Evolutionary conservation across 2,797 vertebrate genomes (phyloP).

Genomic region (Astyanax mexicanus): DNA sequence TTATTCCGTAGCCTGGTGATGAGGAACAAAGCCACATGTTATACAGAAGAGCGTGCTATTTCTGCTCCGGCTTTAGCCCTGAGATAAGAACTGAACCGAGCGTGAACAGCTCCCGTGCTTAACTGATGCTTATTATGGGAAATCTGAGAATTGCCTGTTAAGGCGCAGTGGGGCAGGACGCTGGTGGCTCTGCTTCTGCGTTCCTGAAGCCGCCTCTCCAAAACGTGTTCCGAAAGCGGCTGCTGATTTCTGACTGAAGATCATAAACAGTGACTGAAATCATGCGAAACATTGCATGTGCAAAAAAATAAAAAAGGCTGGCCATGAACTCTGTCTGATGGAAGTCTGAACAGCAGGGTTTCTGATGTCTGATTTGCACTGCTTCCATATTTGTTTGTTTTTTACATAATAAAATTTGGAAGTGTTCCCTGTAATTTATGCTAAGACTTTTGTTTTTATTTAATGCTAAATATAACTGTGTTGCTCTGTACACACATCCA

Average conservation of each 20-base stretch:
- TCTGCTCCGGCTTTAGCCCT: slow-evolving; percentile 8
- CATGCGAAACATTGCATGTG: not conserved
- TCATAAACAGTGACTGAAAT: too few relatives aligned
- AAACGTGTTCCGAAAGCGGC: slow-evolving; percentile 24
- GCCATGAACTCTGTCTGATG: too few relatives aligned
- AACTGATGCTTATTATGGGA: not conserved
- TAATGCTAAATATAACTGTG: too few relatives aligned
- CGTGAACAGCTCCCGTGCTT: not conserved
- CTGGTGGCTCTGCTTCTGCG: not conserved
- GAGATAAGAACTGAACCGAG: slow-evolving; percentile 9
- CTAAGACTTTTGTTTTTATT: too few relatives aligned
- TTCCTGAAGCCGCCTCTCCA: not conserved
- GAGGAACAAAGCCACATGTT: slow-evolving; percentile 14
- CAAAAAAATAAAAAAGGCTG: too few relatives aligned
- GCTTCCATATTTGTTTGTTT: too few relatives aligned
- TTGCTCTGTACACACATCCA: not conserved
- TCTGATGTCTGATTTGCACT: too few relatives aligned
- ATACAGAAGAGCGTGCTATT: not conserved
- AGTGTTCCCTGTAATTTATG: too few relatives aligned
- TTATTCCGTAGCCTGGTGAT: not conserved
- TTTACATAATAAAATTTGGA: too few relatives aligned
- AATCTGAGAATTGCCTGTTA: not conserved
- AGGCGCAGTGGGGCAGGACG: not conserved
- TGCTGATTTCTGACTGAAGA: not conserved
- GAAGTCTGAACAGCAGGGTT: too few relatives aligned